Evolutionary conservation across 2,797 vertebrate genomes (phyloP).

Genomic region (Intellagama lesueurii): DNA sequence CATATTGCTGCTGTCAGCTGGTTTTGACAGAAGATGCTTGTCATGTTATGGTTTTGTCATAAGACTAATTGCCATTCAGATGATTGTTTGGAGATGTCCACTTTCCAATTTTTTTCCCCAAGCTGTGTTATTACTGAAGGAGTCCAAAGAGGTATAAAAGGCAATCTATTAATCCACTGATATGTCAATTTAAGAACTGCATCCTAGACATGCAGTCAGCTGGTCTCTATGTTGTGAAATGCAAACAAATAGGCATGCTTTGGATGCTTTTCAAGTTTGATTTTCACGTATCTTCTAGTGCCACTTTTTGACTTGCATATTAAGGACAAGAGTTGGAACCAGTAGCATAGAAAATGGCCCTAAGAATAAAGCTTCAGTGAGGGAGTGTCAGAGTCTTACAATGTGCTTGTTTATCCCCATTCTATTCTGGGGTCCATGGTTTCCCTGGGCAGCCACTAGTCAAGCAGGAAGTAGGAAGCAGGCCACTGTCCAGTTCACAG

Average conservation of each 20-base stretch:
- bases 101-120: neutral
- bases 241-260: conserved; percentile 8
- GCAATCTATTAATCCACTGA: neutral
- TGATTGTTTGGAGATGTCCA: neutral
- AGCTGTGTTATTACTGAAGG: neutral
- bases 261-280: conserved; percentile 28
- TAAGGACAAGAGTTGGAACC: conserved; percentile 29
- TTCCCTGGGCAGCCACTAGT: conserved; percentile 42
- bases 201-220: neutral
- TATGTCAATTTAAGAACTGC: neutral
- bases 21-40: neutral
- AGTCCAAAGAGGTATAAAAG: neutral
- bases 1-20: neutral
- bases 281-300: conserved; percentile 24
- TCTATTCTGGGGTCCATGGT: conserved; percentile 21
- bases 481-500: conserved; percentile 41
- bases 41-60: neutral
- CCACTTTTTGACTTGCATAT: conserved; percentile 16
- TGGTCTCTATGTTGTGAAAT: conserved; percentile 5
- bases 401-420: conserved; percentile 23
- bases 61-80: neutral
- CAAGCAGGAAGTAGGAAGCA: conserved; percentile 36
- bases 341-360: conserved; percentile 21
- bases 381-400: conserved; percentile 28
- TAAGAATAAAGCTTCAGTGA: conserved; percentile 26